Conservation (phyloP, 2,888 invertebrate species). For the Platynereis dumerilii region DNA sequence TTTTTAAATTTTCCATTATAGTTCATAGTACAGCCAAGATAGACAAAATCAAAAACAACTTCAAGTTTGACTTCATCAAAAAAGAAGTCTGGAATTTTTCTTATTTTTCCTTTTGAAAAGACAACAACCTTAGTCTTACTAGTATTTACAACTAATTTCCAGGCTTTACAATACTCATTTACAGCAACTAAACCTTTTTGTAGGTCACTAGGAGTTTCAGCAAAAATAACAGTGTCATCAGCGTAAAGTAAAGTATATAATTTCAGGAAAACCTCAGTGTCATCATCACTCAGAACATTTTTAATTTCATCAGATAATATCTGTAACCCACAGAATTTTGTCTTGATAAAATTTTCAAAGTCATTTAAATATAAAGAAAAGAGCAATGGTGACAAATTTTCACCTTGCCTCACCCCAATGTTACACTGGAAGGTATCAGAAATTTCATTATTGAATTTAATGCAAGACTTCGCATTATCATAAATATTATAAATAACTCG, state of each 20-base stretch:
- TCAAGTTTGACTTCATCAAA: background rate
- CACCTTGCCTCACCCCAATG: background rate
- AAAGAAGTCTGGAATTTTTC: background rate
- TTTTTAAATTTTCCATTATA: background rate
- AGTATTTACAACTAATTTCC: background rate
- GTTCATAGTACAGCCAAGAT: background rate
- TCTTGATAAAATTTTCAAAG: background rate
- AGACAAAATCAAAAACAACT: background rate
- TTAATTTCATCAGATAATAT: background rate
- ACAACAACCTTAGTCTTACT: background rate
- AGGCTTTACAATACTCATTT: background rate
- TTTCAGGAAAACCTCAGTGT: background rate
- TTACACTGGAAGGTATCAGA: background rate
- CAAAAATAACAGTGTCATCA: background rate
- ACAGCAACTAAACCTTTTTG: background rate
- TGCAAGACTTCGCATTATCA: background rate
- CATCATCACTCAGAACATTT: background rate
- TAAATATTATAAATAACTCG: background rate
- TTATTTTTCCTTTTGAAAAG: background rate
- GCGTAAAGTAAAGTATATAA: background rate
- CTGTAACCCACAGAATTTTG: background rate
- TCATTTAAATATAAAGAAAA: slow-evolving; percentile 12
- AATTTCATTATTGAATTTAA: background rate
- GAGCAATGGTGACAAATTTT: slow-evolving; percentile 6
- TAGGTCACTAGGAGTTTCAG: background rate